phyloP scores from a whole-genome alignment of 2,797 vertebrate genomes.

The Euthynnus affinis region DNA sequence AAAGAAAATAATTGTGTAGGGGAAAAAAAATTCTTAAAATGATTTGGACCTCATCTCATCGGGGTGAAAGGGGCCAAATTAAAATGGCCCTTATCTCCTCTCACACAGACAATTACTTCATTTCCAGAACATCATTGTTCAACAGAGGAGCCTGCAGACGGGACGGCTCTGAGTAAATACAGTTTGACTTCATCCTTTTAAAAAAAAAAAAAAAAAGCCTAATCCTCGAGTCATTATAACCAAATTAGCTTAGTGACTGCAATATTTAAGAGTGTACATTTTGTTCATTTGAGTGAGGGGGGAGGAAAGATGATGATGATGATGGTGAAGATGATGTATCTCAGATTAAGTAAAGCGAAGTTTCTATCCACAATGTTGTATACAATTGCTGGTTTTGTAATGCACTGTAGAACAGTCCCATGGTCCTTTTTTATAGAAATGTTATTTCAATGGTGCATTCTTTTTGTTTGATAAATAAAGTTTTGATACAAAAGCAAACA shows the following conservation, averaged over 20 bases:
- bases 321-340: constrained; percentile 75
- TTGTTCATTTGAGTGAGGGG: constrained; percentile 82
- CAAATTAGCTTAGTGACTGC: constrained; percentile 92
- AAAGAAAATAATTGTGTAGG: constrained; percentile 44
- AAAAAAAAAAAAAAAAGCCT: constrained; percentile 78
- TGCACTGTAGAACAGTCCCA: constrained; percentile 94
- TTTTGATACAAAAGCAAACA: constrained; percentile 93
- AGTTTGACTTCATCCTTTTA: constrained; percentile 78
- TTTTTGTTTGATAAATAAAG: constrained; percentile 98
- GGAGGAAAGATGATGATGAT: constrained; percentile 34
- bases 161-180: constrained; percentile 51
- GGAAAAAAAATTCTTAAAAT: background rate
- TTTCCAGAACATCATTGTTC: constrained; percentile 60
- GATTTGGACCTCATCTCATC: constrained; percentile 62
- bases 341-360: constrained; percentile 78
- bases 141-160: constrained; percentile 29
- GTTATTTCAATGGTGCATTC: constrained; percentile 96
- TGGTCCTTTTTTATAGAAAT: constrained; percentile 97
- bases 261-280: constrained; percentile 90
- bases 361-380: constrained; percentile 95
- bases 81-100: constrained; percentile 62
- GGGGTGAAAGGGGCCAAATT: constrained; percentile 71
- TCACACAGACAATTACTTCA: constrained; percentile 73
- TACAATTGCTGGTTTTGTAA: constrained; percentile 95
- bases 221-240: constrained; percentile 89